phyloP scores from a whole-genome alignment of 2,113 vertebrate species.

The Drymodes brunneopygia region DNA sequence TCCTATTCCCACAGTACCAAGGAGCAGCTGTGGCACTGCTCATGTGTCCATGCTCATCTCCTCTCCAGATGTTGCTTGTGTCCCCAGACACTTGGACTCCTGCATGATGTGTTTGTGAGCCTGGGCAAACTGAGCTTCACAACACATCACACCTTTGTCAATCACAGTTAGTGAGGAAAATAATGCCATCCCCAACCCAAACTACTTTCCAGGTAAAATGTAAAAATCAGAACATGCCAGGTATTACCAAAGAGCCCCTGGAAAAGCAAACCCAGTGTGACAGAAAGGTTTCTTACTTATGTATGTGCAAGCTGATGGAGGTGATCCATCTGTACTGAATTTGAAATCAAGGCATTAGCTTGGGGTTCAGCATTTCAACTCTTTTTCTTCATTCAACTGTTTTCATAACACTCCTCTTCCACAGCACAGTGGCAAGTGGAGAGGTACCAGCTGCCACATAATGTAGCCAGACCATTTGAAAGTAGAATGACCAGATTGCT shows the following conservation, averaged over 20 bases:
- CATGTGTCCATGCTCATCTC: background rate
- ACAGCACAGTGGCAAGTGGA: background rate
- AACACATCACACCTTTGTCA: background rate
- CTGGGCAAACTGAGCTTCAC: background rate
- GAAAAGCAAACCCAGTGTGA: background rate
- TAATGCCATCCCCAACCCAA: background rate
- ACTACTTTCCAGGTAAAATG: background rate
- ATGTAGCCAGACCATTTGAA: conserved; percentile 40
- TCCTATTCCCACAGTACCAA: background rate
- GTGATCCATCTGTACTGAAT: background rate
- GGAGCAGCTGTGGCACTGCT: background rate
- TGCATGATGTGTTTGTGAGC: background rate
- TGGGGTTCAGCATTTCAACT: background rate
- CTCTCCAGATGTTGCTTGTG: background rate
- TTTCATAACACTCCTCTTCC: background rate
- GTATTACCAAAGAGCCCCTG: background rate
- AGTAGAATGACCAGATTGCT: conserved; percentile 34
- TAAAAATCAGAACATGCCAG: background rate
- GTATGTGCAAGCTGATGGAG: background rate
- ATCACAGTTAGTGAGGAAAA: background rate
- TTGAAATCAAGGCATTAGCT: background rate
- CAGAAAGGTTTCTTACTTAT: background rate
- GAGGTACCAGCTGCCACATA: background rate
- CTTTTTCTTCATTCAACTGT: background rate
- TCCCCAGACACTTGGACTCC: background rate